Evolutionary conservation across 2,888 invertebrate genomes (phyloP), one percentile per base, ranked within the genome.

Genomic region (Phlogophora meticulosa): DNA sequence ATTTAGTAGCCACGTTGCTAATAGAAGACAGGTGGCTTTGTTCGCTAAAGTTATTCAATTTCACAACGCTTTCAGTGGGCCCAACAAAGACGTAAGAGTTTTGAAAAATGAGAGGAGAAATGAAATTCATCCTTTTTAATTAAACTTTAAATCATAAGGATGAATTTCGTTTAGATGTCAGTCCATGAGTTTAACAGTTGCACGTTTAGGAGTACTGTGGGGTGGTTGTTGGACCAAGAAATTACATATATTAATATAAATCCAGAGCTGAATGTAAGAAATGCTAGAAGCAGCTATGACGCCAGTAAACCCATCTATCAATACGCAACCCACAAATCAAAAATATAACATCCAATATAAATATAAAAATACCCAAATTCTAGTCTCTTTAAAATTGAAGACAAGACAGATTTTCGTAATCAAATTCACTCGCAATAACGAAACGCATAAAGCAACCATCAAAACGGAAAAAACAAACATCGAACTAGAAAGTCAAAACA

Each of bases 1-100:
- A 80, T 86, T 83, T 82, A 85, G 69, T 65, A 76, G 11, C 17
- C 60, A 69, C 76, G 57, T 67, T 22, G 48, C 42, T 64, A 53
- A 38, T 62, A 56, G 67, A 36, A 46, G 65, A 62, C 69, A 73
- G 59, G 64, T 70, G 73, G 60, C 51, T 45, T 28, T 38, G 28
- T 51, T 60, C 43, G 17, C 58, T 48, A 32, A 43, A 67, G 9
- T 40, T 64, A 40, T 32, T 36, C 32, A 38, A 48, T 53, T 63
- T 48, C n/a, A 48, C n/a, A 53, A 72, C 34, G 0, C 10, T 72
- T 65, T 32, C 24, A 46, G 15, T 13, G 3, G 11, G 2, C 17
- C 28, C 24, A 13, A 7, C 17, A n/a, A 1, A 28, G 5, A 28
- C 5, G 2, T 28, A n/a, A n/a, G n/a, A n/a, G n/a, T n/a, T n/a